Base-by-base conservation (phyloP, 2,113 vertebrate species). In the Rhombomys opimus region DNA sequence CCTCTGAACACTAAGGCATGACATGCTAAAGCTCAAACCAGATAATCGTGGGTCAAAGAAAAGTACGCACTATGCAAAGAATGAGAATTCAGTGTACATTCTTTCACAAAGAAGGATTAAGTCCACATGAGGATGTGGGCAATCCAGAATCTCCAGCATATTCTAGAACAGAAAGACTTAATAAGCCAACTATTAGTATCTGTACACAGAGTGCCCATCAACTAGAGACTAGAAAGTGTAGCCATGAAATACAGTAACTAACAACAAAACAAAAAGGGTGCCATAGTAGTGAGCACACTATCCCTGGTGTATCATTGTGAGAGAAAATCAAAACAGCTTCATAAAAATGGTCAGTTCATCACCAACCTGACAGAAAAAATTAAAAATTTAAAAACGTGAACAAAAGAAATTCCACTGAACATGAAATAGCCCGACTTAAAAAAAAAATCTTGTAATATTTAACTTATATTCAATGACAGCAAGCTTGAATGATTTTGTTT, bases 51-150 rank as follows among this genome's bases (percentile, higher is more conserved):
- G 1, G 92, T 32, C 5, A 68, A 27, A 4, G 7, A 9, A n/a
- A 68, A 88, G 35, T 88, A 63, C 18, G 41, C 90, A 70, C 89
- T 97, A 96, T 38, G 54, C 76, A 81, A 96, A 91, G 81, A 94
- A 95, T 87, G 18, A 91, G 84, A 96, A 94, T 6, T 84, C 41
- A 32, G 76, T 46, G 6, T 75, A 61, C 93, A 87, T 59, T 94
- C 32, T 52, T 95, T 94, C 96, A 94, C 70, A 92, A 95, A 97
- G 72, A 46, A 94, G 70, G 78, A 96, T 89, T 89, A 96, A 89
- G 72, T 89, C 54, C 61, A 52, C 91, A 96, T 61, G 52, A 94
- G 92, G 30, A 85, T 20, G 82, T 17, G 78, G 41, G 65, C 89
- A 91, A 91, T 91, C 96, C 68, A 85, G 41, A 25, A 38, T 95